Evolutionary conservation across 2,797 vertebrate genomes (phyloP), one percentile per base, ranked within the genome.

Genomic region (Columba guinea): DNA sequence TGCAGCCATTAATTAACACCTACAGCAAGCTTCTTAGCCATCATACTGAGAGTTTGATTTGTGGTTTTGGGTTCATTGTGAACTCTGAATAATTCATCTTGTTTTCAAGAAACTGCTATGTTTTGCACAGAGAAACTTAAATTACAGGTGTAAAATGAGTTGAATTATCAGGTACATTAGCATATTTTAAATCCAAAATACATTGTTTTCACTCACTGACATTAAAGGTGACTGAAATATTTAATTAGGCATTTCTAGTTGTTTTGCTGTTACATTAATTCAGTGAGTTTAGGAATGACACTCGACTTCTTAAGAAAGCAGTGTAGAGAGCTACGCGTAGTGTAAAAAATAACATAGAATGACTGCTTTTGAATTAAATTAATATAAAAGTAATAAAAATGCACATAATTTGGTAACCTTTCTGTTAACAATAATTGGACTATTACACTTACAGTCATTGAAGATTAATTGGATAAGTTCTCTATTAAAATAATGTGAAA

Each of bases 11-110:
- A 93, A 96, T 97, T 95, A 96, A 80, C 83, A 97, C 82, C 55
- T 93, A 79, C 79, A 91, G 58, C 48, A 88, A 93, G 63, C 55
- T 88, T 86, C 84, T 91, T 84, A 91, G 63, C 48, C 65, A 69
- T 82, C 92, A 79, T 41, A 91, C 73, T 46, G 89, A 52, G 92
- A 91, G 30, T 90, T 62, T 87, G 77, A 93, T 93, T 83, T 96
- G 81, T 92, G 41, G 58, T 32, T 94, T 95, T 18, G 17, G 84
- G 76, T 90, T 96, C 77, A 90, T 89, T 92, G 91, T 0, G 0
- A 91, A 67, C 51, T 76, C 76, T 96, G 85, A 96, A 97, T 96
- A 95, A 97, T 95, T 95, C 13, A 96, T 96, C 69, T 93, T 97
- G 89, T 93, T 97, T 96, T 94, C 77, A 82, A 93, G 89, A 79